These are phyloP conservation scores for Gryllus longicercus DNA, from an alignment of 2,888 invertebrate species.

Conservation along the genomic window DNA sequence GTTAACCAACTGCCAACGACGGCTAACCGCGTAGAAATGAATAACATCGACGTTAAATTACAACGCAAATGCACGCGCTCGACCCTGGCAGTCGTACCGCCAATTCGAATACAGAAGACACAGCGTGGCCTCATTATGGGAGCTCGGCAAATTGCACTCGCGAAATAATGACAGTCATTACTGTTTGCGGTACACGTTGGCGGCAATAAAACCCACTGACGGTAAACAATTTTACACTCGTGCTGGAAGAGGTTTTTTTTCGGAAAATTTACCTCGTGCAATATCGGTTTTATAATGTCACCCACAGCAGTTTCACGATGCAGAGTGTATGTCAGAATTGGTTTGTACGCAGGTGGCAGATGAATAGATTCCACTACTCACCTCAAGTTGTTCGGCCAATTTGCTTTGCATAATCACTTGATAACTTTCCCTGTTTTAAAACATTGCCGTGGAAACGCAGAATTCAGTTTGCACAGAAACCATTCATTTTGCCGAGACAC, in stretches of 20 bases:
- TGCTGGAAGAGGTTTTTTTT: not conserved
- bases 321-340: too few species aligned
- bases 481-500: too few species aligned
- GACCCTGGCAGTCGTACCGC: not conserved
- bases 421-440: too few species aligned
- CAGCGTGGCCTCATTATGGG: not conserved
- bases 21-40: conserved; percentile 7
- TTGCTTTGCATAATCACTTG: too few species aligned
- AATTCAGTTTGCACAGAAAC: too few species aligned
- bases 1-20: conserved; percentile 11
- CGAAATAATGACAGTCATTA: conserved; percentile 17
- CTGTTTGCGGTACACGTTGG: conserved; percentile 10
- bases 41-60: conserved; percentile 17
- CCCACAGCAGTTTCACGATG: too few species aligned
- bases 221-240: not conserved
- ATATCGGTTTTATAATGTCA: not conserved
- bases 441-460: too few species aligned
- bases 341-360: too few species aligned
- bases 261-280: not conserved
- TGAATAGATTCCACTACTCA: too few species aligned
- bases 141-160: conserved; percentile 8
- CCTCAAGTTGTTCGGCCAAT: too few species aligned
- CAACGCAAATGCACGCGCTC: not conserved
- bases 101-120: conserved; percentile 6
- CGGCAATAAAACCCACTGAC: conserved; percentile 17